phyloP scores from a whole-genome alignment of 35 echinoderm and acorn worm species.

The Holothuria glaberrima region DNA sequence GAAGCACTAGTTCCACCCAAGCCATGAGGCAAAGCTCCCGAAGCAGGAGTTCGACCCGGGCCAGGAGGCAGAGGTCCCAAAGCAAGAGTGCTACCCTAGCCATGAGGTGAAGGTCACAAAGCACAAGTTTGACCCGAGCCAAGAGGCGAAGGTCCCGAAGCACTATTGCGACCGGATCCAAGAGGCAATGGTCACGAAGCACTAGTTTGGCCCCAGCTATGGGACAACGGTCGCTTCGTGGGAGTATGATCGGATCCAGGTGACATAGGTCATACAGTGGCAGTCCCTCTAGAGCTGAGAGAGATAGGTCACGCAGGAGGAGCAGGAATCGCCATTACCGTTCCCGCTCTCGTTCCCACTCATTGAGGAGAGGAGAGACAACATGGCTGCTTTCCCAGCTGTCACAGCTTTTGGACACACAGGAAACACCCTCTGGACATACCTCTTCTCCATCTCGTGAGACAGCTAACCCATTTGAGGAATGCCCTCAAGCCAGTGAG shows the following conservation, averaged over 20 bases:
- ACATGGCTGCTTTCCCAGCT: conserved; percentile 24
- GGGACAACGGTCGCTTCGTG: background rate
- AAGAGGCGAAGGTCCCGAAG: background rate
- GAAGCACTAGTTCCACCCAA: background rate
- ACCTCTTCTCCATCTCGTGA: background rate
- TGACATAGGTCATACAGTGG: background rate
- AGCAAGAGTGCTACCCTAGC: background rate
- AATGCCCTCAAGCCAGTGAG: no score
- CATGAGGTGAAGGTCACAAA: background rate
- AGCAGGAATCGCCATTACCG: conserved; percentile 5
- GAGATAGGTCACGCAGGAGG: background rate
- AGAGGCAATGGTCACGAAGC: background rate
- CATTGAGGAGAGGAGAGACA: conserved; percentile 5
- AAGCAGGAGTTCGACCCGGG: background rate
- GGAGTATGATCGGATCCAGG: background rate
- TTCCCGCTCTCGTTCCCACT: background rate
- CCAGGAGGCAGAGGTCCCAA: background rate
- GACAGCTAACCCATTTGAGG: background rate
- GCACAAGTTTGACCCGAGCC: background rate
- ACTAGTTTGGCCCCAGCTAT: background rate
- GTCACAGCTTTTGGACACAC: conserved; percentile 5
- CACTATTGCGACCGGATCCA: background rate
- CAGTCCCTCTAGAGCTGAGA: background rate
- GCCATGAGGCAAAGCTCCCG: background rate
- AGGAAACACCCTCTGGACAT: background rate